A percentile compares a stretch with the other conserved stretches of the same genome.
These are phyloP conservation scores for Mamestra brassicae DNA, from an alignment of 2,888 invertebrate species.

Conservation along the genomic window DNA sequence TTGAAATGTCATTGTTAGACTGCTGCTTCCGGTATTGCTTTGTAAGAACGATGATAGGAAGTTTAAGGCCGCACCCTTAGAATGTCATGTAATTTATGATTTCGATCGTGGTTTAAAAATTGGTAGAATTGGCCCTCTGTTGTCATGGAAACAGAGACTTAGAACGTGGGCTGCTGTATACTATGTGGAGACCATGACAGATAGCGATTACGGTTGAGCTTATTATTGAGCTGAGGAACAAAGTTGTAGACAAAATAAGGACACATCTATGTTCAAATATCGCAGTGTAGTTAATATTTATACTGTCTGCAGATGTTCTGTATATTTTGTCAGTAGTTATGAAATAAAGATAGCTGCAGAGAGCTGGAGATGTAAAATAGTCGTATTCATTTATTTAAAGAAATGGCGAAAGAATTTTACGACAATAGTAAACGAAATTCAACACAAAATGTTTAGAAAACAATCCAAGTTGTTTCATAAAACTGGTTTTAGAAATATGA, in stretches of 20 bases:
- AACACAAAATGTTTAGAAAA: conserved; percentile 35
- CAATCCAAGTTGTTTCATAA: conserved; percentile 35
- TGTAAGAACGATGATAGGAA: too few species aligned
- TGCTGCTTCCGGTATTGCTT: too few species aligned
- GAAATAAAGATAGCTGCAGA: conserved; percentile 21
- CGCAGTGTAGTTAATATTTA: conserved; percentile 23
- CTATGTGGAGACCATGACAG: background rate
- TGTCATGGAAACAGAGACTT: too few species aligned
- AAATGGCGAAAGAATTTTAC: conserved; percentile 13
- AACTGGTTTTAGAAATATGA: conserved; percentile 45
- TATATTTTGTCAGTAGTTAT: conserved; percentile 1
- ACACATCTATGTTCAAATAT: background rate
- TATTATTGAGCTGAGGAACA: background rate
- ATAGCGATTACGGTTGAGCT: background rate
- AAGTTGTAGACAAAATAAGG: background rate
- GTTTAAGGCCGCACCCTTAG: too few species aligned
- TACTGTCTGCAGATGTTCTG: background rate
- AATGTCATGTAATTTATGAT: too few species aligned
- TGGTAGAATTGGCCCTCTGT: too few species aligned
- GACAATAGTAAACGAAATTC: conserved; percentile 21
- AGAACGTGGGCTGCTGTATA: too few species aligned
- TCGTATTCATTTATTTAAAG: conserved; percentile 12
- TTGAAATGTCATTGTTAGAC: too few species aligned
- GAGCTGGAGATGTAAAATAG: background rate
- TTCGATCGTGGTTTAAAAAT: too few species aligned